Percentiles rank a stretch among this genome's conserved stretches.
Evolutionary conservation across 2,113 vertebrate genomes (phyloP).

Genomic region (Pachycephala philippinensis): DNA sequence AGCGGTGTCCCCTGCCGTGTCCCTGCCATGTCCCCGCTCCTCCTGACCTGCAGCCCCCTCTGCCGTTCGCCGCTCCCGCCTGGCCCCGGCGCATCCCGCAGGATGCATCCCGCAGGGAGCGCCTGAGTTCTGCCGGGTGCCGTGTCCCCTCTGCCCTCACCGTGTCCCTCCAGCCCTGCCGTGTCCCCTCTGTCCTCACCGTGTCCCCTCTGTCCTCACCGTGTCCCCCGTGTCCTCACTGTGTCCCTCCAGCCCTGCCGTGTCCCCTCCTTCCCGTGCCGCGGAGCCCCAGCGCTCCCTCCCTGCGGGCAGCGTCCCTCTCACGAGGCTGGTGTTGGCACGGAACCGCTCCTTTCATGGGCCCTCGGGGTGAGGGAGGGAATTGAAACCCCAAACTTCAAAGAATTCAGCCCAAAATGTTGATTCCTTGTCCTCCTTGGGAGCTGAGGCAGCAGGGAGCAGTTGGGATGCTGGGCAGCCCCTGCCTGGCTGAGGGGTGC

Average conservation of each 20-base stretch:
- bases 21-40: background rate
- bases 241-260: background rate
- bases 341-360: background rate
- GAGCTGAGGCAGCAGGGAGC: background rate
- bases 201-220: background rate
- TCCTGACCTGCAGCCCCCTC: conserved; percentile 65
- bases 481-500: background rate
- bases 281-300: background rate
- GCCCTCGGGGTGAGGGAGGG: fast-evolving
- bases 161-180: background rate
- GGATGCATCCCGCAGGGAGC: background rate
- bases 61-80: conserved; percentile 25
- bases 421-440: fast-evolving
- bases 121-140: background rate
- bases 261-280: background rate
- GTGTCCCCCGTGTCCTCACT: background rate
- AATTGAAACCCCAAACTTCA: fast-evolving
- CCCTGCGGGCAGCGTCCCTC: background rate
- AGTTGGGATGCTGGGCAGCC: fast-evolving
- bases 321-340: fast-evolving
- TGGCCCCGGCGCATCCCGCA: background rate
- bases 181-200: background rate
- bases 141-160: background rate
- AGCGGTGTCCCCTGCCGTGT: background rate
- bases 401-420: background rate